A percentile compares a stretch with the other conserved stretches of the same genome.
phyloP scores from a whole-genome alignment of 2,888 invertebrate species.

The Drosophila ustulata region DNA sequence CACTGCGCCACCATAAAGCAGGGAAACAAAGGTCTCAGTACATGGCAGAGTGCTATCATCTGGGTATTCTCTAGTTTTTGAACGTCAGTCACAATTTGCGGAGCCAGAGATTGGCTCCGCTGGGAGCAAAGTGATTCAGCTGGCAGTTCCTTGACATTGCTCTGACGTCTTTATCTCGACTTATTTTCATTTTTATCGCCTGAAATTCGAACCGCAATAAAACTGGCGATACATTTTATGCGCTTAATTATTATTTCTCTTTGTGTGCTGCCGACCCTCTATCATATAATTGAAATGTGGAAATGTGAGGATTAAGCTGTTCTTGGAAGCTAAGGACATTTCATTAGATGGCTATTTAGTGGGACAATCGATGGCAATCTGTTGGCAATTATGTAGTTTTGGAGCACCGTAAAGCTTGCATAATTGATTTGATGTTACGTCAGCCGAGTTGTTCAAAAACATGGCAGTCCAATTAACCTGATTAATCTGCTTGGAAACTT shows the following conservation, averaged over 20 bases:
- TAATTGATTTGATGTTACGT: slow-evolving; percentile 4
- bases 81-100: slow-evolving; percentile 16
- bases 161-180: slow-evolving; percentile 17
- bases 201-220: slow-evolving; percentile 69
- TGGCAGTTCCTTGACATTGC: slow-evolving; percentile 22
- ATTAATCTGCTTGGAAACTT: neutral
- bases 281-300: slow-evolving; percentile 69
- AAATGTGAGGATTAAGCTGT: slow-evolving; percentile 59
- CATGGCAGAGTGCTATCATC: slow-evolving; percentile 9
- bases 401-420: neutral
- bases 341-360: slow-evolving; percentile 11
- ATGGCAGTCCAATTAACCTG: neutral
- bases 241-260: slow-evolving; percentile 62
- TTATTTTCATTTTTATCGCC: slow-evolving; percentile 48
- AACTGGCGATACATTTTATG: slow-evolving; percentile 53
- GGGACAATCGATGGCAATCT: slow-evolving; percentile 11
- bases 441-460: neutral
- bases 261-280: slow-evolving; percentile 20
- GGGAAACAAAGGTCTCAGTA: slow-evolving; percentile 2
- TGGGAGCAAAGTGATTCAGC: neutral
- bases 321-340: slow-evolving; percentile 8
- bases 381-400: neutral
- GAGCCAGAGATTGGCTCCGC: slow-evolving; percentile 5
- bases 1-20: neutral
- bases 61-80: slow-evolving; percentile 21